A percentile compares a stretch with the other conserved stretches of the same genome.
Conservation (phyloP, 1,140 invertebrate genomes). For the Luehdorfia chinensis region DNA sequence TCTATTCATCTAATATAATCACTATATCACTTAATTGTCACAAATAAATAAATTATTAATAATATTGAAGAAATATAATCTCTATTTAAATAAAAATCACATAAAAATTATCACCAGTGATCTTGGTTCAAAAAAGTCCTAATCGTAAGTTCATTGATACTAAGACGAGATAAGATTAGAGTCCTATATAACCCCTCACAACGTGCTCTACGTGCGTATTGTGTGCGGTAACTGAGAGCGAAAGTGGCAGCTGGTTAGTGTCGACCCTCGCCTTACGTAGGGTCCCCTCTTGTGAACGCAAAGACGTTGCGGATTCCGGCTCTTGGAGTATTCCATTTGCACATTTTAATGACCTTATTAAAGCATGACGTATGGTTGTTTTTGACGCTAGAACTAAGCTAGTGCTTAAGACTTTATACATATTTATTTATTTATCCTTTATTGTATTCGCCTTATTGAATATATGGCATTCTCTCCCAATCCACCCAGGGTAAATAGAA, state of each 20-base stretch:
- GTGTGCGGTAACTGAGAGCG: constrained; percentile 43
- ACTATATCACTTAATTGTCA: neutral
- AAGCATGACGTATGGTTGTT: neutral
- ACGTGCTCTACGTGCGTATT: constrained; percentile 56
- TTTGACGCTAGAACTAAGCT: no score
- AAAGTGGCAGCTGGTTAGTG: constrained; percentile 33
- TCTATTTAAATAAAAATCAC: neutral
- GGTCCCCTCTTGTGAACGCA: constrained; percentile 44
- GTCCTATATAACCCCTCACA: constrained; percentile 13
- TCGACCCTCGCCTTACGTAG: constrained; percentile 37
- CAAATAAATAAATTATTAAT: no score
- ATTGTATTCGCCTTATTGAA: no score
- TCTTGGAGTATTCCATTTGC: constrained; percentile 17
- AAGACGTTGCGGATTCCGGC: constrained; percentile 27
- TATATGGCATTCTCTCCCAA: no score
- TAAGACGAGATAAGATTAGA: neutral
- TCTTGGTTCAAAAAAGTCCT: no score
- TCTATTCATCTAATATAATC: constrained; percentile 19
- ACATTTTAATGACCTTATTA: constrained; percentile 23
- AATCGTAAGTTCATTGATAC: no score
- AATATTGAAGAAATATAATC: no score
- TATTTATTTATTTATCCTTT: no score
- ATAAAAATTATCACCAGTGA: no score
- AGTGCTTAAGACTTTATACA: neutral
- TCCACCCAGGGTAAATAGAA: no score